Base-by-base conservation (phyloP, 2,797 vertebrate species). In the Sebastes steindachneri region DNA sequence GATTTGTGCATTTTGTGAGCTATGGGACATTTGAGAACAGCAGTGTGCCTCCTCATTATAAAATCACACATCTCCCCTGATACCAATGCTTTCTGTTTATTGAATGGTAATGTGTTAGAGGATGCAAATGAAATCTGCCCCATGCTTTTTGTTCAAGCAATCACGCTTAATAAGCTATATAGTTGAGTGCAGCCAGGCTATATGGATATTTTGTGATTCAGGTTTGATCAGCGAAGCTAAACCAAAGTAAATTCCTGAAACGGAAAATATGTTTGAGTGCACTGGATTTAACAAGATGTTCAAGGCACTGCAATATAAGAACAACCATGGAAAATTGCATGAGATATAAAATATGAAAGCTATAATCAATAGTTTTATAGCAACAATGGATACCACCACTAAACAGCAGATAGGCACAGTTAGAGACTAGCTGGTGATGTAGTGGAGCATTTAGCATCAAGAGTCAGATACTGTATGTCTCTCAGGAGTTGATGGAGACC, bases 21-120 rank as follows among this genome's bases (percentile, higher is more conserved):
- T 85, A 66, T 87, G 88, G 85, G 89, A 88, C 58, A 3, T 85
- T 83, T 66, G 79, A 88, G 83, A 91, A 84, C 79, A 88, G 80
- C 83, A 69, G 41, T 79, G 84, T 76, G 81, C 75, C 81, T 89
- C 75, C 89, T 95, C 91, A 95, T 95, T 95, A 95, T 87, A 90
- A 48, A 91, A 86, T 66, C 85, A 75, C 70, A 84, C 84, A 59
- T 91, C 79, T 93, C 92, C 91, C 93, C 77, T 86, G 93, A 90
- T 78, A 86, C 91, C 90, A 58, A 23, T 92, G 86, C 77, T 77
- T 85, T 92, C 86, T 87, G 85, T 92, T 94, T 93, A 94, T 94
- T 91, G 95, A 93, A 92, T 90, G 89, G 88, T 92, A 88, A 93
- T 90, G 83, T 74, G 82, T 80, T 76, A 51, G 67, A 53, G 62